Evolutionary conservation across 2,797 vertebrate genomes (phyloP).

Genomic region (Sebastes diaconus): DNA sequence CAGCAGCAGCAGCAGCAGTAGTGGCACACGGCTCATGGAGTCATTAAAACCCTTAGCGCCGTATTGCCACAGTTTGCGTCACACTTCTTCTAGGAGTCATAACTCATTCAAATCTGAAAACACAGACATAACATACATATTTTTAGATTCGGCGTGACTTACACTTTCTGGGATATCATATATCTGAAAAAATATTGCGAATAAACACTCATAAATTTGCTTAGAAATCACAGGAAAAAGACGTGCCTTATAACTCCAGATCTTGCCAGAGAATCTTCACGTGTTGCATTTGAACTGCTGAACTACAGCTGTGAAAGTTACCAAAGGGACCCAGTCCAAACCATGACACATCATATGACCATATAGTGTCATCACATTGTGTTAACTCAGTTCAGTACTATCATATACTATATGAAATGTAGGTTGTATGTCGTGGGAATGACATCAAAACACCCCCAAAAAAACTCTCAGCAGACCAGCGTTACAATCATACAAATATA

Average conservation of each 20-base stretch:
- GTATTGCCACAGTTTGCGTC: neutral
- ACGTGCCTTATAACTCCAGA: neutral
- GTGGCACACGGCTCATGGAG: neutral
- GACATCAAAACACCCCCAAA: neutral
- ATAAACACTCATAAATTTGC: too few relatives aligned
- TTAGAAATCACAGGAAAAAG: neutral
- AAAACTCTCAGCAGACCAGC: conserved; percentile 60
- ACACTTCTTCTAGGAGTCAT: neutral
- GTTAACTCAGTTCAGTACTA: neutral
- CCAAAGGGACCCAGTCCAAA: neutral
- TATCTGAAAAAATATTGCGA: too few relatives aligned
- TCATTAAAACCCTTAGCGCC: neutral
- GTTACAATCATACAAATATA: conserved; percentile 90
- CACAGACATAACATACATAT: too few relatives aligned
- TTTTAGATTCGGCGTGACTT: too few relatives aligned
- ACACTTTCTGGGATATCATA: too few relatives aligned
- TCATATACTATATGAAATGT: neutral
- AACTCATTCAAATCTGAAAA: too few relatives aligned
- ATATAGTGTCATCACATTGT: neutral
- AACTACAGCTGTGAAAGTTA: neutral
- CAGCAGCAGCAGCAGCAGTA: neutral
- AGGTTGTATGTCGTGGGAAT: neutral
- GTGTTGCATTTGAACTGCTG: neutral
- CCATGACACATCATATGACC: neutral
- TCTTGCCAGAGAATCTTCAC: neutral